These are phyloP conservation scores for Aphelenchoides fujianensis DNA, from an alignment of 1,140 invertebrate species.

Conservation along the genomic window DNA sequence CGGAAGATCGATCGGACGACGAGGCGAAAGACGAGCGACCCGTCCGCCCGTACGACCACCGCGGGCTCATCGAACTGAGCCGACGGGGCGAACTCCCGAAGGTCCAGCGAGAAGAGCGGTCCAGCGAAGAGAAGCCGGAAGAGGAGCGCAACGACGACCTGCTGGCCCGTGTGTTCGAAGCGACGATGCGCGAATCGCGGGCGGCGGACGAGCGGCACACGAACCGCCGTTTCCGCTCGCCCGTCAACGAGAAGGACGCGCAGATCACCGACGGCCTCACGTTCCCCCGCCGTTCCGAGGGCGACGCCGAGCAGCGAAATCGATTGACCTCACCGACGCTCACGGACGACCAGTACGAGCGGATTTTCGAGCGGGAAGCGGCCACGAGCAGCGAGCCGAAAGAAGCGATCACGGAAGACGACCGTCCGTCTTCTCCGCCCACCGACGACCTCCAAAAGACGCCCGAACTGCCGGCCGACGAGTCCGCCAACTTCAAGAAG, in stretches of 20 bases:
- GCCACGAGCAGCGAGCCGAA: too few species aligned
- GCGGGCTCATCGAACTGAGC: background rate
- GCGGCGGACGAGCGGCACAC: too few species aligned
- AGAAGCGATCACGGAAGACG: too few species aligned
- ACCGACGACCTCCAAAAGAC: too few species aligned
- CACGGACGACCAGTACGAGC: background rate
- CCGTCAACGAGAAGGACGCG: background rate
- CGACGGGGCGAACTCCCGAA: background rate
- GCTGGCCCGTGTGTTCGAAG: constrained; percentile 9
- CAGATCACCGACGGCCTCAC: background rate
- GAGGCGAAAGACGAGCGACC: too few species aligned
- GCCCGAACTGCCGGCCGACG: too few species aligned
- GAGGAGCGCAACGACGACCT: constrained; percentile 9
- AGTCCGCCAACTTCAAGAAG: background rate
- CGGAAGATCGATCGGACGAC: too few species aligned
- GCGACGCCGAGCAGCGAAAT: background rate
- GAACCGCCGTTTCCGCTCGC: background rate
- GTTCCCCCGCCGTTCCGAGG: too few species aligned
- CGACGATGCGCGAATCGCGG: too few species aligned
- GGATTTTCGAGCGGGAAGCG: too few species aligned
- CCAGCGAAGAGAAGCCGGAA: background rate
- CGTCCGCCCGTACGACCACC: background rate
- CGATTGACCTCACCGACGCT: background rate
- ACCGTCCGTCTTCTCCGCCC: too few species aligned
- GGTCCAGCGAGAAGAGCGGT: background rate